Conservation (phyloP, 2,113 vertebrate species). For the Anguilla rostrata region DNA sequence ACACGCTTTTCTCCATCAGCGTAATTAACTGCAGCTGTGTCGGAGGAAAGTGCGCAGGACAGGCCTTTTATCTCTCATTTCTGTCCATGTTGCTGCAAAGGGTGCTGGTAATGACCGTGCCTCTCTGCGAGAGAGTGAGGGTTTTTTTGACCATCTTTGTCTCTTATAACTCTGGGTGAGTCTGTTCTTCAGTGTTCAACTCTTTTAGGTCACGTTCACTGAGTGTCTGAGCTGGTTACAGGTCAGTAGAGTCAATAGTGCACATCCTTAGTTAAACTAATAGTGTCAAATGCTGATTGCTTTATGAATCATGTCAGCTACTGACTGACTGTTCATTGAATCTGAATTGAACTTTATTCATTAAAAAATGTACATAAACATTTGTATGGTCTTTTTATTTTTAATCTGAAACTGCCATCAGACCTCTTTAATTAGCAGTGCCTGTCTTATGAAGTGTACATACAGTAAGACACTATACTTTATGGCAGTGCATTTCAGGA, state of each 20-base stretch:
- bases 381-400: background rate
- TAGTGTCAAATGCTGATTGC: background rate
- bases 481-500: background rate
- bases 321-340: background rate
- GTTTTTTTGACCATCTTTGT: background rate
- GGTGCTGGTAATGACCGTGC: background rate
- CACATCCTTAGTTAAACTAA: background rate
- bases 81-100: background rate
- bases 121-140: background rate
- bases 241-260: background rate
- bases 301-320: background rate
- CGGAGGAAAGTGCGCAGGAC: background rate
- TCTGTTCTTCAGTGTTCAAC: background rate
- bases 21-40: conserved; percentile 32
- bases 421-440: background rate
- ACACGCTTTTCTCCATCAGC: conserved; percentile 24
- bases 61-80: conserved; percentile 7
- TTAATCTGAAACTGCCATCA: background rate
- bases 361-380: background rate
- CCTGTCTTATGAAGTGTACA: background rate
- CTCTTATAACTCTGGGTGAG: background rate
- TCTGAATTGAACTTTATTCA: background rate
- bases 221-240: background rate
- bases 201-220: background rate
- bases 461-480: background rate